Percentiles rank a stretch among this genome's conserved stretches.
phyloP scores from a whole-genome alignment of 92 coral and sea anemone species.

The Bergia puertoricense region DNA sequence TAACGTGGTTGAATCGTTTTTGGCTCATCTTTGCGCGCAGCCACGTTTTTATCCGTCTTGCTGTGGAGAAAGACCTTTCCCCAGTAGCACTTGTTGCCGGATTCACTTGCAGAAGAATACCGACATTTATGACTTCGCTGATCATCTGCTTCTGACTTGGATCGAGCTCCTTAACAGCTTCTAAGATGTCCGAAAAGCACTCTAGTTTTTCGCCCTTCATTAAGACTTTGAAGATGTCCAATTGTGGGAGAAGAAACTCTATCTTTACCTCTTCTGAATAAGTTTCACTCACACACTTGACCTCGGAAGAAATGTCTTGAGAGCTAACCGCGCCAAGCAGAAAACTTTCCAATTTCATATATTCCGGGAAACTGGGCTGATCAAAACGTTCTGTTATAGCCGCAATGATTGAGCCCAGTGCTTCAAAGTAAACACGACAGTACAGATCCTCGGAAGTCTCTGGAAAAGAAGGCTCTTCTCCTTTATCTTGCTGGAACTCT shows the following conservation, averaged over 20 bases:
- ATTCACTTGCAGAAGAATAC: conserved; percentile 55
- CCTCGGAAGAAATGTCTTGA: conserved; percentile 50
- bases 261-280: conserved; percentile 42
- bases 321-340: conserved; percentile 49
- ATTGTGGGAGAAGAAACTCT: conserved; percentile 55
- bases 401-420: conserved; percentile 53
- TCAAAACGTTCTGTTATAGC: conserved; percentile 47
- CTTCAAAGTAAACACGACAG: conserved; percentile 55
- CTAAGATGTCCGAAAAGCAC: conserved; percentile 50
- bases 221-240: conserved; percentile 50
- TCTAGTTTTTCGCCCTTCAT: conserved; percentile 32
- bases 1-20: conserved; percentile 58
- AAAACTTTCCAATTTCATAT: conserved; percentile 49
- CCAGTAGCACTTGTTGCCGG: conserved; percentile 65
- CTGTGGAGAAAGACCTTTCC: conserved; percentile 63
- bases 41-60: conserved; percentile 62
- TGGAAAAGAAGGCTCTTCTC: conserved; percentile 53
- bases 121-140: conserved; percentile 47
- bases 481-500: conserved; percentile 49
- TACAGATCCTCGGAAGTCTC: conserved; percentile 58
- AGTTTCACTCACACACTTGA: conserved; percentile 38
- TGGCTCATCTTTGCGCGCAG: conserved; percentile 63
- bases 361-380: conserved; percentile 53
- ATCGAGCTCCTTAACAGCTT: conserved; percentile 35
- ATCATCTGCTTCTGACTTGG: conserved; percentile 45